Evolutionary conservation across 2,113 vertebrate species (phyloP).

Genomic region (Dicerorhinus sumatrensis): DNA sequence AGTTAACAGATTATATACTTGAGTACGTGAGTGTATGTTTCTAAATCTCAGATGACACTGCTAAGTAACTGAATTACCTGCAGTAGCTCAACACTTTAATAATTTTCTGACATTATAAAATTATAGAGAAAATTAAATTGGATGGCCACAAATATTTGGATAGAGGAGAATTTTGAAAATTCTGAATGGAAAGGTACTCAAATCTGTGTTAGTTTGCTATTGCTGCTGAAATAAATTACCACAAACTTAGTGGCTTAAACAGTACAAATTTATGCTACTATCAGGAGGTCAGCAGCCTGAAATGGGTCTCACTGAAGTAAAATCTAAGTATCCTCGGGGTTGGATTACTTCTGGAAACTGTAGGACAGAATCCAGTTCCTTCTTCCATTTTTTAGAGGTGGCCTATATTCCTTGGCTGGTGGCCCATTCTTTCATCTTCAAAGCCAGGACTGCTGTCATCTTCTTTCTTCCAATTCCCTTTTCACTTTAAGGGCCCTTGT

Average conservation of each 20-base stretch:
- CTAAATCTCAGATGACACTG: background rate
- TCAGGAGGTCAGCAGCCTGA: background rate
- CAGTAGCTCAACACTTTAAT: background rate
- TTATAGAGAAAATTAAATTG: background rate
- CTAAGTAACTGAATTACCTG: background rate
- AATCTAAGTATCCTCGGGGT: rapidly evolving
- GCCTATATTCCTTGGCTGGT: background rate
- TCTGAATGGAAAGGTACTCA: background rate
- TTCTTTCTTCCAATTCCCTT: background rate
- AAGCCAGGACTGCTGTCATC: background rate
- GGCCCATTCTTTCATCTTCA: background rate
- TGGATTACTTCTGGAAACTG: background rate
- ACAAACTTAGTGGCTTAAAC: background rate
- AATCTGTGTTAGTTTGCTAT: background rate
- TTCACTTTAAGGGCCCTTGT: background rate
- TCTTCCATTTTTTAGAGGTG: background rate
- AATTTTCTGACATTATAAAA: background rate
- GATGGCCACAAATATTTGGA: background rate
- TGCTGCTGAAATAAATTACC: background rate
- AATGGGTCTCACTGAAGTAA: background rate
- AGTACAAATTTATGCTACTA: background rate
- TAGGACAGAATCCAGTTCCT: background rate
- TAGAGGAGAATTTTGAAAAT: background rate
- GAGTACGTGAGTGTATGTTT: background rate
- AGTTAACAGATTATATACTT: background rate